A percentile compares a stretch with the other conserved stretches of the same genome.
phyloP scores from a whole-genome alignment of 2,797 vertebrate species.

The Pseudochirops corinnae region DNA sequence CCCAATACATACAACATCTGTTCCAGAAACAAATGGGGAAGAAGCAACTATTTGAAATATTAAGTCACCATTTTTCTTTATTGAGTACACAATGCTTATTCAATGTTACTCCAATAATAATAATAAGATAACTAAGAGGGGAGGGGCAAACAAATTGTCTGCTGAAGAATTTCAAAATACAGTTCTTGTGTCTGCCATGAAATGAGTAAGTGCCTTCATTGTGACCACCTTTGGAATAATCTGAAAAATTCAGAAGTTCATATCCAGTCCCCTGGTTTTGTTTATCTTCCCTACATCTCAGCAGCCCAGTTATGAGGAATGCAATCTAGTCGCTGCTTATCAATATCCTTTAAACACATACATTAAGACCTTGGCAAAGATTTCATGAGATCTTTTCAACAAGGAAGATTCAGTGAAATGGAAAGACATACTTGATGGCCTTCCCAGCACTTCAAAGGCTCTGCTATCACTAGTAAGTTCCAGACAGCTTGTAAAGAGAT shows the following conservation, averaged over 20 bases:
- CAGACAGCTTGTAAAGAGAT: constrained; percentile 37
- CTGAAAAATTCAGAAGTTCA: neutral
- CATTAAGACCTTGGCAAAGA: constrained; percentile 17
- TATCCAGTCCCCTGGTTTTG: neutral
- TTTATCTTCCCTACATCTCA: neutral
- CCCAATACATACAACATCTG: constrained; percentile 29
- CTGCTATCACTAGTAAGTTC: constrained; percentile 56
- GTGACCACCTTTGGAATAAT: neutral
- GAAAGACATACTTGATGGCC: constrained; percentile 28
- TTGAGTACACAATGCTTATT: constrained; percentile 27
- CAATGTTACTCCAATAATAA: constrained; percentile 49
- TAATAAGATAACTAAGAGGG: constrained; percentile 13
- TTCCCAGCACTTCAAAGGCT: constrained; percentile 9
- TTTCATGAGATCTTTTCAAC: neutral
- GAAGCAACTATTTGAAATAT: constrained; percentile 50
- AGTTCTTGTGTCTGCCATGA: constrained; percentile 21
- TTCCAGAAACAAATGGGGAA: constrained; percentile 43
- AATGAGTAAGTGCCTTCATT: neutral
- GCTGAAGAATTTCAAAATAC: neutral
- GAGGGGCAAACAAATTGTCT: constrained; percentile 7
- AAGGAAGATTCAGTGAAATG: neutral
- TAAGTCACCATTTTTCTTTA: constrained; percentile 30
- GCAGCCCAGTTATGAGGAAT: neutral
- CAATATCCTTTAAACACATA: neutral
- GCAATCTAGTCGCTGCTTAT: neutral